phyloP scores from a whole-genome alignment of 2,888 invertebrate species.

The Sipha maydis region DNA sequence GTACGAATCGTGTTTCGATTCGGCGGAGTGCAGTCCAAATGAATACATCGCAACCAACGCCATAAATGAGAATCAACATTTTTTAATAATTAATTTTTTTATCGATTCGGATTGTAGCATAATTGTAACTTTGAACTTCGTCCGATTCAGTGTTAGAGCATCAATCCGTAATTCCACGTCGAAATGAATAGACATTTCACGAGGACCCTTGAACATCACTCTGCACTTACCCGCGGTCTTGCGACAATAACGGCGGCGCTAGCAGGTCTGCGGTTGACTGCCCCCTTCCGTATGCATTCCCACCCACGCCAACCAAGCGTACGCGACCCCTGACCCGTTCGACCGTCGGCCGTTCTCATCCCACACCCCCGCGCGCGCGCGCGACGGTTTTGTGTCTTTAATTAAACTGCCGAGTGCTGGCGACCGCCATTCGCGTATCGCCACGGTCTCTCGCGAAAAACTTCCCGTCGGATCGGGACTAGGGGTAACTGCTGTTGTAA shows the following conservation, averaged over 20 bases:
- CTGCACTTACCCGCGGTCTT: neutral
- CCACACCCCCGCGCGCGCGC: neutral
- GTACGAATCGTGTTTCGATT: too few relatives aligned
- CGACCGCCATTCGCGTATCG: neutral
- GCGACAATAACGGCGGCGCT: neutral
- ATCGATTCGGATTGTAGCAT: too few relatives aligned
- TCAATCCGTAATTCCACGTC: too few relatives aligned
- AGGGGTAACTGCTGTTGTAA: neutral
- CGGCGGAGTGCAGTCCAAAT: too few relatives aligned
- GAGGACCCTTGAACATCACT: neutral
- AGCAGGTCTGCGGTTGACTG: conserved; percentile 16
- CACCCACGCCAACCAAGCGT: neutral
- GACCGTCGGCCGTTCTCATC: neutral
- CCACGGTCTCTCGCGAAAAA: neutral
- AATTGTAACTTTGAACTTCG: too few relatives aligned
- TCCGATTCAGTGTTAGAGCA: too few relatives aligned
- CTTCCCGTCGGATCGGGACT: neutral
- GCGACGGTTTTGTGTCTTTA: conserved; percentile 25
- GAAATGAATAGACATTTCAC: too few relatives aligned
- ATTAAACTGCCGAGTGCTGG: conserved; percentile 33
- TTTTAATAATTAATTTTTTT: too few relatives aligned
- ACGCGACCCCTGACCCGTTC: neutral
- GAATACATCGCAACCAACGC: too few relatives aligned
- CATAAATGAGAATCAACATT: too few relatives aligned
- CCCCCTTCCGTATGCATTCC: too few relatives aligned